Percentiles rank a stretch among this genome's conserved stretches.
Conservation (phyloP, 1,140 invertebrate genomes). For the Sminthurinus signatus region DNA sequence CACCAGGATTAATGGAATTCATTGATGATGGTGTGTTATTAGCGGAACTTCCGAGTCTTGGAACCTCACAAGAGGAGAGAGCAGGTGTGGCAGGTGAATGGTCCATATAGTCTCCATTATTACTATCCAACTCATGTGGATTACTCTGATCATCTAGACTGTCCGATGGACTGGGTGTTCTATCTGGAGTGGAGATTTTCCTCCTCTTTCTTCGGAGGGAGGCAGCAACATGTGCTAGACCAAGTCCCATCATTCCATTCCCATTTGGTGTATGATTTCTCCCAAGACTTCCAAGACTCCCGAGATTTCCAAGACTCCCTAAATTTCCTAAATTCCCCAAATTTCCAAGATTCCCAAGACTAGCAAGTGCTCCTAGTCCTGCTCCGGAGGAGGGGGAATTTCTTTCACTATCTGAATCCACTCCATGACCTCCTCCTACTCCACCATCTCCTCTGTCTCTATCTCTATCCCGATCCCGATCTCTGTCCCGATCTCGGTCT, state of each 20-base stretch:
- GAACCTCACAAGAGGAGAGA: neutral
- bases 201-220: slow-evolving; percentile 23
- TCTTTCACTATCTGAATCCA: too few species aligned
- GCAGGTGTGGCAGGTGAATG: slow-evolving; percentile 13
- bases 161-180: slow-evolving; percentile 30
- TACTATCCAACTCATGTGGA: slow-evolving; percentile 32
- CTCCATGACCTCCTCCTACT: too few species aligned
- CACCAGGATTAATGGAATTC: slow-evolving; percentile 39
- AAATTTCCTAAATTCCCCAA: too few species aligned
- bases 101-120: slow-evolving; percentile 31
- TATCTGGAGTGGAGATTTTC: slow-evolving; percentile 27
- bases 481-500: too few species aligned
- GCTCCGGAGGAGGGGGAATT: too few species aligned
- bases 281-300: neutral
- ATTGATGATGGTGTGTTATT: slow-evolving; percentile 42
- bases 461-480: too few species aligned
- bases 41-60: slow-evolving; percentile 10
- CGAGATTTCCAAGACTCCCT: too few species aligned
- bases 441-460: neutral
- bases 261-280: neutral
- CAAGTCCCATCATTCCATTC: neutral
- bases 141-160: slow-evolving; percentile 29
- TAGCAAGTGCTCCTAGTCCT: too few species aligned
- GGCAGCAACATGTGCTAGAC: neutral
- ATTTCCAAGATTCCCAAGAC: too few species aligned